Conservation (phyloP, 92 coral and sea anemone genomes). For the Isaurus tuberculatus region DNA sequence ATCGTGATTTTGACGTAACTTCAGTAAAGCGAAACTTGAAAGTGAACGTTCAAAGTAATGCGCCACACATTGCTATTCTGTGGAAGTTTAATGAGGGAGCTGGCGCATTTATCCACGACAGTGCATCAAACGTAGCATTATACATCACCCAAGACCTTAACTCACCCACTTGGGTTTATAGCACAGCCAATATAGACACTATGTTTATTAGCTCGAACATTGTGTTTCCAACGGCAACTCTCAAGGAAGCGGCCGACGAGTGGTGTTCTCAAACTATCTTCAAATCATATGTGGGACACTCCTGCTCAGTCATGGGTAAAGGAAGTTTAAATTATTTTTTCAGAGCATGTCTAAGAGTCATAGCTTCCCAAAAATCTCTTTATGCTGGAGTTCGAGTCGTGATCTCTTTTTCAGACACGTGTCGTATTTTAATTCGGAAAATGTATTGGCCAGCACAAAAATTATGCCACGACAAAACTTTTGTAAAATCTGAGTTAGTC, state of each 20-base stretch:
- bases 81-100: constrained; percentile 76
- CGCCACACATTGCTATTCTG: constrained; percentile 56
- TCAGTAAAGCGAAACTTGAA: constrained; percentile 60
- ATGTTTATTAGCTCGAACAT: constrained; percentile 44
- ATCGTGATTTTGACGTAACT: constrained; percentile 52
- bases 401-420: constrained; percentile 63
- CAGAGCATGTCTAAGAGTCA: constrained; percentile 62
- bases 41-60: constrained; percentile 59
- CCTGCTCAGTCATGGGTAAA: constrained; percentile 54
- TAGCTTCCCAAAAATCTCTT: constrained; percentile 39
- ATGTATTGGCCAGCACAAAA: constrained; percentile 70
- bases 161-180: constrained; percentile 64
- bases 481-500: constrained; percentile 43
- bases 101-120: constrained; percentile 54
- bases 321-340: constrained; percentile 57
- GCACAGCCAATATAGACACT: constrained; percentile 56
- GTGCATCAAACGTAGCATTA: constrained; percentile 56
- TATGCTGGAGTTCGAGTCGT: constrained; percentile 54
- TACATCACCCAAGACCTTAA: constrained; percentile 54
- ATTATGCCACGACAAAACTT: constrained; percentile 58
- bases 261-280: constrained; percentile 64
- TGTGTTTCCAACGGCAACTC: constrained; percentile 26
- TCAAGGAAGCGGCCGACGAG: constrained; percentile 30
- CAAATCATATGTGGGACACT: constrained; percentile 41
- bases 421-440: constrained; percentile 60